A percentile compares a stretch with the other conserved stretches of the same genome.
These are phyloP conservation scores for Bombus balteatus DNA, from an alignment of 1,140 invertebrate species.

Conservation along the genomic window DNA sequence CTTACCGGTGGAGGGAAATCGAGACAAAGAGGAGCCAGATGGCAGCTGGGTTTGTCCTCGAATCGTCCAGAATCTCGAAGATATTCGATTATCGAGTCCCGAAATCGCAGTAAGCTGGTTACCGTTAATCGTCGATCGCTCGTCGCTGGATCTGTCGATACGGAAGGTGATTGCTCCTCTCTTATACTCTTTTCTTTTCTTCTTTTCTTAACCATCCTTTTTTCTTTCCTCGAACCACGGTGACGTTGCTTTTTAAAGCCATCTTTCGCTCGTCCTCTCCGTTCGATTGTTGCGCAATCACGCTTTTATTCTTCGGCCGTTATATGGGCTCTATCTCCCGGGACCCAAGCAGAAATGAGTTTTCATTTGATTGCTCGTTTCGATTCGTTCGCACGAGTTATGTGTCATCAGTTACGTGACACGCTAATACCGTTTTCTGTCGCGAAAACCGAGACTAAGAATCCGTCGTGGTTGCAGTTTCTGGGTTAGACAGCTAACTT, in stretches of 20 bases:
- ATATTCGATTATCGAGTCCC: not conserved
- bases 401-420: constrained; percentile 34
- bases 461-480: constrained; percentile 38
- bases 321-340: not conserved
- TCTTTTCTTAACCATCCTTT: not conserved
- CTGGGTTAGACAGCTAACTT: constrained; percentile 17
- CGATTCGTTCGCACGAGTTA: not conserved
- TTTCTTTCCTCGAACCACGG: not conserved
- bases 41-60: constrained; percentile 32
- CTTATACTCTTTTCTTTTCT: not conserved
- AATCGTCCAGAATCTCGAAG: constrained; percentile 10
- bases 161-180: constrained; percentile 41
- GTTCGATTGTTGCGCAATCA: constrained; percentile 23
- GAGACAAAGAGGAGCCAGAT: constrained; percentile 35
- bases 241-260: constrained; percentile 31
- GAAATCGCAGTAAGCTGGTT: constrained; percentile 10
- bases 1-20: constrained; percentile 40
- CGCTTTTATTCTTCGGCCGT: not conserved
- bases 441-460: constrained; percentile 31
- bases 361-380: not conserved
- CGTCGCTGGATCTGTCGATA: not conserved
- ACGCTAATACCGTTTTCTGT: constrained; percentile 12
- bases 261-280: not conserved
- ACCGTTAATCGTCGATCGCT: constrained; percentile 32
- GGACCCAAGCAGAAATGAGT: not conserved